phyloP scores from a whole-genome alignment of 2,797 vertebrate genomes.

The Phrynocephalus guinanensis region DNA sequence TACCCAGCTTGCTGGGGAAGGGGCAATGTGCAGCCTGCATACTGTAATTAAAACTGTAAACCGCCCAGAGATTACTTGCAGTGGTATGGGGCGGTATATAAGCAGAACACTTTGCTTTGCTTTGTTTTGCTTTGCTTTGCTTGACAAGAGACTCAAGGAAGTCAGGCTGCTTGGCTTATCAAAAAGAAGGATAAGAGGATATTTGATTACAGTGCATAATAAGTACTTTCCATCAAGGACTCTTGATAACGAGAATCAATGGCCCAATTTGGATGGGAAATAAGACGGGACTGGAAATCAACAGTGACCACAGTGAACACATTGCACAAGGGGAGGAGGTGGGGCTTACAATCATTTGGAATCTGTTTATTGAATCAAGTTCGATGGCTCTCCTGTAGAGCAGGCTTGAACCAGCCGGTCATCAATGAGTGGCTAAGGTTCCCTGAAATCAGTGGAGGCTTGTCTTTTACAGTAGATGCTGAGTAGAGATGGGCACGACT shows the following conservation, averaged over 20 bases:
- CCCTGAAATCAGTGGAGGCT: not conserved
- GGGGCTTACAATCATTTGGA: not conserved
- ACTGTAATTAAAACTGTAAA: too few relatives aligned
- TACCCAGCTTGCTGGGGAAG: too few relatives aligned
- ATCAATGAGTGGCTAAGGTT: not conserved
- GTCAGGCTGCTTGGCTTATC: conserved; percentile 35
- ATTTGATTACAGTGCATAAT: conserved; percentile 9
- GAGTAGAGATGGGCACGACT: too few relatives aligned
- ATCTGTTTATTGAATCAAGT: not conserved
- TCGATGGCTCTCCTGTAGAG: not conserved
- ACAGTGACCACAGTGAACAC: not conserved
- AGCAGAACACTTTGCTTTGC: too few relatives aligned
- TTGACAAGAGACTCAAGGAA: not conserved
- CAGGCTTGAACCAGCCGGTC: not conserved
- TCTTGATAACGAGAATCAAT: conserved; percentile 32
- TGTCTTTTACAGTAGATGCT: too few relatives aligned
- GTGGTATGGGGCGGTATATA: too few relatives aligned
- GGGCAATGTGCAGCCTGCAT: too few relatives aligned
- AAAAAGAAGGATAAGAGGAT: conserved; percentile 34
- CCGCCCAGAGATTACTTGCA: too few relatives aligned
- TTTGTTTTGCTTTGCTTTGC: too few relatives aligned
- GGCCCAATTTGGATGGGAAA: conserved; percentile 24
- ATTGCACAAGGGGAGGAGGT: too few relatives aligned
- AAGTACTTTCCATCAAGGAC: conserved; percentile 19
- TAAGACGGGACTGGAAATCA: not conserved